Percentiles rank a stretch among this genome's conserved stretches.
Conservation (phyloP, 1,140 invertebrate genomes). For the Sitobion miscanthi region DNA sequence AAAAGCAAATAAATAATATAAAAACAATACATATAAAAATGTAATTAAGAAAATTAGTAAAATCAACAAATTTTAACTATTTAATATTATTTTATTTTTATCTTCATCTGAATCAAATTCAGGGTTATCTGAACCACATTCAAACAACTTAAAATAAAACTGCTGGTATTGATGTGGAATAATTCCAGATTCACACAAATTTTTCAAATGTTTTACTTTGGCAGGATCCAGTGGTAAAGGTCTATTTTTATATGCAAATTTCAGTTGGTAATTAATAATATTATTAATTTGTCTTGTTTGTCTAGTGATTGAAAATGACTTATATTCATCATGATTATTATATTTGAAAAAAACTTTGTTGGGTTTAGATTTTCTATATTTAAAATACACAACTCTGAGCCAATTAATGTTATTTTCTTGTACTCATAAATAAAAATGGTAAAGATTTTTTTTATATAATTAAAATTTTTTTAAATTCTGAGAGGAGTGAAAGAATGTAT, state of each 20-base stretch:
- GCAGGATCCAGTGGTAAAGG: not conserved
- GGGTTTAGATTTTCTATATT: conserved; percentile 19
- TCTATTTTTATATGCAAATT: not conserved
- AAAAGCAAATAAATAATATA: too few species aligned
- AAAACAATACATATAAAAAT: too few species aligned
- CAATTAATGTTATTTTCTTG: not conserved
- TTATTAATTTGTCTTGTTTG: not conserved
- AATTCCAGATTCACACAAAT: not conserved
- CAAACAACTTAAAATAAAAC: too few species aligned
- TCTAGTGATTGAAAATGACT: conserved; percentile 8
- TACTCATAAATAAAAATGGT: too few species aligned
- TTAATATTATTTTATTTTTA: too few species aligned
- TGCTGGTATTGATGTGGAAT: not conserved
- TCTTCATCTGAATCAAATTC: too few species aligned
- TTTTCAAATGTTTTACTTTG: not conserved
- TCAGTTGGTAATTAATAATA: not conserved
- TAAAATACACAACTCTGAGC: not conserved
- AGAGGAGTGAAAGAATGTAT: too few species aligned
- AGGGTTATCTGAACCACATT: too few species aligned
- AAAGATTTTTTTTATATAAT: too few species aligned
- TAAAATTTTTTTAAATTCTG: too few species aligned
- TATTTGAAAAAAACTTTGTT: not conserved
- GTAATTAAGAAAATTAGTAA: too few species aligned
- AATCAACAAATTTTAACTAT: too few species aligned
- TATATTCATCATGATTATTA: not conserved